phyloP scores from a whole-genome alignment of 2,797 vertebrate species.

The Karalla daura region DNA sequence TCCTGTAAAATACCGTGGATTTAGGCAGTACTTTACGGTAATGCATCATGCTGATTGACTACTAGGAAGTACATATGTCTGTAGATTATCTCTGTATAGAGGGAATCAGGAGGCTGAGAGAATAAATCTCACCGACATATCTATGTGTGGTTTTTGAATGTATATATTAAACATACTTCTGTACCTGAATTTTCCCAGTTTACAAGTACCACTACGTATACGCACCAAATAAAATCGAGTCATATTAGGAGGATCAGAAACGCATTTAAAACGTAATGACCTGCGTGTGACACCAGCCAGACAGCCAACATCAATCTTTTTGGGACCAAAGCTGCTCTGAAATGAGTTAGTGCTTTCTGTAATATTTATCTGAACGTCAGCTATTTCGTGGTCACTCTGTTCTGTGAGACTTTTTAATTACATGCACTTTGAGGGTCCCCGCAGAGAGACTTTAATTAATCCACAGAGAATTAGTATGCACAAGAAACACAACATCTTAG shows the following conservation, averaged over 20 bases:
- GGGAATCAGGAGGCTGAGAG: slow-evolving; percentile 8
- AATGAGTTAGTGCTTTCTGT: slow-evolving; percentile 13
- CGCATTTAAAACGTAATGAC: neutral
- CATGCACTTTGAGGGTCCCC: slow-evolving; percentile 41
- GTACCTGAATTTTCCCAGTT: slow-evolving; percentile 2
- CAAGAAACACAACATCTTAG: slow-evolving; percentile 24
- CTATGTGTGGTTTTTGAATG: too few relatives aligned
- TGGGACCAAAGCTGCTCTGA: slow-evolving; percentile 21
- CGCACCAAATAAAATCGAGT: neutral
- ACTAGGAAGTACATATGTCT: slow-evolving; percentile 3
- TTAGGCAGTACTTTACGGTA: slow-evolving; percentile 23
- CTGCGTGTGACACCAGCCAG: neutral
- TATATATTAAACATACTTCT: slow-evolving; percentile 3
- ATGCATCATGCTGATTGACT: slow-evolving; percentile 32
- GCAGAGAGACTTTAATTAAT: slow-evolving; percentile 56
- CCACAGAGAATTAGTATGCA: slow-evolving; percentile 54
- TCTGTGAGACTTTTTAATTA: slow-evolving; percentile 46
- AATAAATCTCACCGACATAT: slow-evolving; percentile 11
- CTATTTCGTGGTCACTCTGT: slow-evolving; percentile 20
- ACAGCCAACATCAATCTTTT: slow-evolving; percentile 13
- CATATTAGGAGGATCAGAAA: neutral
- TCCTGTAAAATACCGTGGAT: slow-evolving; percentile 34
- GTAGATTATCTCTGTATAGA: slow-evolving; percentile 13
- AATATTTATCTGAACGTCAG: slow-evolving; percentile 34
- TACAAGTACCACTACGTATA: neutral